Evolutionary conservation across 2,113 vertebrate genomes (phyloP).

Genomic region (Struthio camelus): DNA sequence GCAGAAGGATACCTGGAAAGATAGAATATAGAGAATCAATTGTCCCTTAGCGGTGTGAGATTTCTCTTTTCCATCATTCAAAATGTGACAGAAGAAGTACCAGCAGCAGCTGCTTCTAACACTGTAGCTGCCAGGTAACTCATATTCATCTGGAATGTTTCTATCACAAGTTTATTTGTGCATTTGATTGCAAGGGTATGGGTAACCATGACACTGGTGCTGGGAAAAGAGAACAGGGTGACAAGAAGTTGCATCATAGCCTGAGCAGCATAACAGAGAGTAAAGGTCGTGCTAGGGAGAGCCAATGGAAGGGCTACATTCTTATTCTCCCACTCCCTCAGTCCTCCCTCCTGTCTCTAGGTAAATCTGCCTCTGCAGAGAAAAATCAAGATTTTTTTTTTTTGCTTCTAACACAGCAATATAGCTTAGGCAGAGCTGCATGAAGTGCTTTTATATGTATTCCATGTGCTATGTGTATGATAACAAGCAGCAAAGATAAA

Average conservation of each 20-base stretch:
- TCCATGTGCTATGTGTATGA: neutral
- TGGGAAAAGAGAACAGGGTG: neutral
- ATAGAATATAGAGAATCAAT: conserved; percentile 38
- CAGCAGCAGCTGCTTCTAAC: neutral
- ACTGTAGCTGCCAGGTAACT: neutral
- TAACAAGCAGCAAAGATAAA: neutral
- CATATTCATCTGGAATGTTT: neutral
- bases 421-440: neutral
- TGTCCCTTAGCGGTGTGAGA: neutral
- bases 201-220: rapidly evolving
- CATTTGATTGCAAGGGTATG: neutral
- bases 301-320: rapidly evolving
- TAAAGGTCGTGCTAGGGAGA: rapidly evolving
- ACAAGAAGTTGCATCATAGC: neutral
- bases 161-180: neutral
- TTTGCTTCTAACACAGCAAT: neutral
- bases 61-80: conserved; percentile 20
- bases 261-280: neutral
- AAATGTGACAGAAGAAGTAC: neutral
- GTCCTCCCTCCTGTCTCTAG: neutral
- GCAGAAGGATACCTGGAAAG: neutral
- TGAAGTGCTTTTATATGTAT: neutral
- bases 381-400: neutral
- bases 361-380: neutral
- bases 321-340: neutral